phyloP scores from a whole-genome alignment of 2,113 vertebrate genomes.

The Ginglymostoma cirratum region DNA sequence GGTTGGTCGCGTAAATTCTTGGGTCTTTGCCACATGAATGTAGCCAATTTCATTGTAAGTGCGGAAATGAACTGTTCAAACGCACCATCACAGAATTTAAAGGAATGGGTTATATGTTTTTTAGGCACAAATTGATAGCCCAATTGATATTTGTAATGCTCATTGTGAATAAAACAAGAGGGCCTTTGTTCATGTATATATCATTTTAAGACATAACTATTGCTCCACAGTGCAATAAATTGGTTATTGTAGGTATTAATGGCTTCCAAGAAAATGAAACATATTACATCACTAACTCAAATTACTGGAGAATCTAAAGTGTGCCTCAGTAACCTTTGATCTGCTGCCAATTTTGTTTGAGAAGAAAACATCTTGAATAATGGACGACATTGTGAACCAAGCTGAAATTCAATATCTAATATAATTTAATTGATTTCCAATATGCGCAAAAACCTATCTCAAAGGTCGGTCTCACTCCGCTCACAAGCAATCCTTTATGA shows the following conservation, averaged over 20 bases:
- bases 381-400: neutral
- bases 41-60: neutral
- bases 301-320: slow-evolving; percentile 8
- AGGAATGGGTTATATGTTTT: neutral
- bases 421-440: slow-evolving; percentile 37
- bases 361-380: slow-evolving; percentile 31
- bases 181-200: neutral
- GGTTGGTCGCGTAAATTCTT: neutral
- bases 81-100: neutral
- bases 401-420: slow-evolving; percentile 34
- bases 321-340: neutral
- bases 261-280: slow-evolving; percentile 25
- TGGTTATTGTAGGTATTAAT: slow-evolving; percentile 32
- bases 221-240: slow-evolving; percentile 27
- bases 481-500: slow-evolving; percentile 31
- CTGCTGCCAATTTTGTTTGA: slow-evolving; percentile 31
- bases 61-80: neutral
- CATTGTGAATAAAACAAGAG: neutral
- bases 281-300: neutral
- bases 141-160: slow-evolving; percentile 22
- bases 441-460: slow-evolving; percentile 30
- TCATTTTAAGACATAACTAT: slow-evolving; percentile 4
- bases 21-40: neutral
- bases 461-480: neutral
- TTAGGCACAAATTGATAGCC: neutral